Conservation (phyloP, 2,113 vertebrate species). For the Psilopsiagon aurifrons region DNA sequence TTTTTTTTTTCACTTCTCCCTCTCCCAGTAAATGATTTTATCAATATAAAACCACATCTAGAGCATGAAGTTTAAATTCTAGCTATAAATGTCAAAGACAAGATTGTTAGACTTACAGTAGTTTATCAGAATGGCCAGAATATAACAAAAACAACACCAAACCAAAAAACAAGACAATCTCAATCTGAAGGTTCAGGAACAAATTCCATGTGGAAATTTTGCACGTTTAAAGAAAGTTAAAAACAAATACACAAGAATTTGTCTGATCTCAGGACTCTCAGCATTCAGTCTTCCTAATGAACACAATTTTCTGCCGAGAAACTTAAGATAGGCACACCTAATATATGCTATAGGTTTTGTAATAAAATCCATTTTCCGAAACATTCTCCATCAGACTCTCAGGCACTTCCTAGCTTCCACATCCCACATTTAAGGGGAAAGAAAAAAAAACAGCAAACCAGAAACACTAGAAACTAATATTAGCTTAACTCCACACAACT, state of each 20-base stretch:
- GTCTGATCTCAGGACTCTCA: neutral
- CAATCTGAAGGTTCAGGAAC: neutral
- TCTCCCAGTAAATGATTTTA: neutral
- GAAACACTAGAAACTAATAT: neutral
- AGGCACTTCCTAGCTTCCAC: neutral
- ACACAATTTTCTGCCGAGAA: neutral
- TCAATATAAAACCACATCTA: neutral
- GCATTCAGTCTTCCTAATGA: neutral
- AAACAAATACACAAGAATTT: neutral
- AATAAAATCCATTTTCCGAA: neutral
- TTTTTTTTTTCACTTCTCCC: neutral
- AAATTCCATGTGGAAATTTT: neutral
- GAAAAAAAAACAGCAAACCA: neutral
- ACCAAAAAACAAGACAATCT: neutral
- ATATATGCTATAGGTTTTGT: neutral
- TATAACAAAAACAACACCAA: neutral
- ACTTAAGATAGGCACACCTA: neutral
- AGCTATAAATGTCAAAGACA: neutral
- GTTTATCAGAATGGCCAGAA: neutral
- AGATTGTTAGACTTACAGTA: neutral
- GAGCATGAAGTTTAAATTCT: neutral
- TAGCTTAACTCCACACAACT: neutral
- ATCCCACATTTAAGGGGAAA: neutral
- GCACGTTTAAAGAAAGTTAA: neutral
- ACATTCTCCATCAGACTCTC: neutral